Base-by-base conservation (phyloP, 2,113 vertebrate species). In the Apodemus sylvaticus region DNA sequence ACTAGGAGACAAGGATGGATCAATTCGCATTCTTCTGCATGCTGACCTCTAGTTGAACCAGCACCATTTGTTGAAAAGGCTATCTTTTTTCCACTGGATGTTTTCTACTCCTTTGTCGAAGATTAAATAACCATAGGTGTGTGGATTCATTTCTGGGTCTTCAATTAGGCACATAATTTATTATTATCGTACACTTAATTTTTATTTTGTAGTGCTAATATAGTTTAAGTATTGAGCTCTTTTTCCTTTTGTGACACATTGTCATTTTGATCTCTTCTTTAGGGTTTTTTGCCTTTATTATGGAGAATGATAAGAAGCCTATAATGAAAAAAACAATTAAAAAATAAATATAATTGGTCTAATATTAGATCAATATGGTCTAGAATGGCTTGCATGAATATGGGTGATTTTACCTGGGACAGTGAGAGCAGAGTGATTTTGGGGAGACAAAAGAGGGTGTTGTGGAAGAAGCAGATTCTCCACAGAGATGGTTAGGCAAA, bases 251-350 rank as follows among this genome's bases (percentile, higher is more conserved):
- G 1, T 78, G 36, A 71, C 45, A 34, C 6, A 66, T 66, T 89
- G 8, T 74, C 88, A 92, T 87, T 93, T 92, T 88, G 36, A 89
- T 81, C 51, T 19, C 71, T 66, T 64, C 48, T 86, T 93, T 79
- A 16, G 0, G 22, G 17, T 34, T 73, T 71, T 78, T 48, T 78
- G 42, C n/a, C 19, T 34, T 70, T 88, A 60, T 97, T 94, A 93
- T 89, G 39, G 96, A 45, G n/a, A 83, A 66, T 93, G 8, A 31
- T 68, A 9, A 7, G 81, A 79, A 96, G 26, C 53, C 19, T 42
- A 58, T 83, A 62, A 17, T 29, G 55, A 1, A 64, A 26, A 95
- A 95, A 77, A 10, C 74, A 79, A 42, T 24, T 95, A 13, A 39
- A 39, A n/a, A 83, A 74, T 42, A 89, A 90, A 14, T 87, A 29